Base-by-base conservation (phyloP, 92 coral and sea anemone species). In the Galaxea fascicularis region DNA sequence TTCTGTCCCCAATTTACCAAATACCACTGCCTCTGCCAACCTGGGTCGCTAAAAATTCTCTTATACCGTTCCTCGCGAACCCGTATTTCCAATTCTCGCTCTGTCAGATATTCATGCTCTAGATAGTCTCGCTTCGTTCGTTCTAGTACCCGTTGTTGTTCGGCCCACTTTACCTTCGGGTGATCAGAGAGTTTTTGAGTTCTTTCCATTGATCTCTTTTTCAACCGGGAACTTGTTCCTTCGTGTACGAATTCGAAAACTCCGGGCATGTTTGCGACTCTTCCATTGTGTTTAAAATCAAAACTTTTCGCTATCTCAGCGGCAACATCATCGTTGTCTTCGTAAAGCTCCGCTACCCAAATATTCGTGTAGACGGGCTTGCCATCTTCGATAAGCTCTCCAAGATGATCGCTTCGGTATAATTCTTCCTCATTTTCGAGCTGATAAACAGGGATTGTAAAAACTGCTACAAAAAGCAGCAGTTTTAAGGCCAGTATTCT, bases 311-410 rank as follows among this genome's bases (percentile, higher is more conserved):
- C 99, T 74, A 96, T 87, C 77, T 90, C 80, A 31, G 91, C 92
- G 30, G 99, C 98, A 53, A 92, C 86, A 3, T 89, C 82, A 22
- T 90, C 91, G 67, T 96, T 93, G 57, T 91, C 89, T 10, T 87
- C 75, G 85, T 94, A 92, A 15, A 96, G 91, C 79, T 96, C 91
- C 31, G 95, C 92, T 11, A 98, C 99, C 93, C 98, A 91, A 67
- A 74, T 87, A 82, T 90, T 88, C 21, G 96, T 86, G 58, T 74
- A 85, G 16, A 71, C 78, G 10, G 76, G 80, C 41, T 78, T 87
- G 27, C 79, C 85, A 20, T 88, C 85, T 44, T 90, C 89, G 3
- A 71, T 71, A 57, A 82, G 78, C 29, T 82, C 86, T 4, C 86
- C 86, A 8, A 70, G 44, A 71, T 82, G 86, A 20, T 82, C 77